Evolutionary conservation across 1,140 invertebrate species (phyloP).

Genomic region (Papilio aristodemus): DNA sequence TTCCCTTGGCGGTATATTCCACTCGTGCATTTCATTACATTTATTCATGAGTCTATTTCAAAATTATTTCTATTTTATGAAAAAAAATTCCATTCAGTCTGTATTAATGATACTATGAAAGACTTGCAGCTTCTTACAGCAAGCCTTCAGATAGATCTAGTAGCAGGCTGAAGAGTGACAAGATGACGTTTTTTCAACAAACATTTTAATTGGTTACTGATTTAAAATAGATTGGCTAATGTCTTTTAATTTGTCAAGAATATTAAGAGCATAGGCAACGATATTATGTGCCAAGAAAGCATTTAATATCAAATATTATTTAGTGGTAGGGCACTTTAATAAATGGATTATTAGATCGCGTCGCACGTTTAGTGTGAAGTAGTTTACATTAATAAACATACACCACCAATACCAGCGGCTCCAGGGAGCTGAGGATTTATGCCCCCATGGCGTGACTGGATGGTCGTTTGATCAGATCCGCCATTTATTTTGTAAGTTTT

Average conservation of each 20-base stretch:
- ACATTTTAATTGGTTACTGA: neutral
- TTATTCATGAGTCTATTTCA: conserved; percentile 17
- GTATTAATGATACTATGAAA: too few relatives aligned
- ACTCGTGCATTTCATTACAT: conserved; percentile 24
- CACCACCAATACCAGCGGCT: too few relatives aligned
- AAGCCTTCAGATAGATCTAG: too few relatives aligned
- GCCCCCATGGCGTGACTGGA: too few relatives aligned
- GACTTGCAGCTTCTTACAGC: too few relatives aligned
- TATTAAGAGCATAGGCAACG: neutral
- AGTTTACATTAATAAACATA: too few relatives aligned
- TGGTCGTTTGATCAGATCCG: too few relatives aligned
- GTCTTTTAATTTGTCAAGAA: neutral
- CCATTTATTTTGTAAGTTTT: too few relatives aligned
- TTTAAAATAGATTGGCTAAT: neutral
- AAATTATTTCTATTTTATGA: neutral
- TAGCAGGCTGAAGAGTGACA: too few relatives aligned
- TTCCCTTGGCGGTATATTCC: conserved; percentile 46
- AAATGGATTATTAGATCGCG: neutral
- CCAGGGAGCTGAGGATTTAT: too few relatives aligned
- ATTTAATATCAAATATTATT: conserved; percentile 1
- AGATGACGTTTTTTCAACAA: neutral
- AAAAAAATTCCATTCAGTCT: neutral
- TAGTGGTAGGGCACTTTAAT: neutral
- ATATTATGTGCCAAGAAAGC: neutral
- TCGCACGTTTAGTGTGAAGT: too few relatives aligned